Evolutionary conservation across 2,888 invertebrate species (phyloP).

Genomic region (Drosophila kambysellisi): DNA sequence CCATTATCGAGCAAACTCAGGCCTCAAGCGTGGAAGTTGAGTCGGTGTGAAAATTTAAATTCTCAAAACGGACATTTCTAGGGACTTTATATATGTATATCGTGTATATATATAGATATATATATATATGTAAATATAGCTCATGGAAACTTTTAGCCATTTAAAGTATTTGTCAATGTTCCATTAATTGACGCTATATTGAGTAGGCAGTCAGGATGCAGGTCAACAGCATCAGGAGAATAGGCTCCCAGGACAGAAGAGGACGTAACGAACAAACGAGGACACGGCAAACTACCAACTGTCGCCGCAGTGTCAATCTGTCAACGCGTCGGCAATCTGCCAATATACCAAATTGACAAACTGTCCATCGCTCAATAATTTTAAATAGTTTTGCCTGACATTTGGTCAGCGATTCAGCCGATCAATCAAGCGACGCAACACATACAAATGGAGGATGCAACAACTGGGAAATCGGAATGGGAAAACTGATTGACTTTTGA

Average conservation of each 20-base stretch:
- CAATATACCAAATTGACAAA: constrained; percentile 26
- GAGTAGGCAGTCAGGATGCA: constrained; percentile 21
- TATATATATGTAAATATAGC: not conserved
- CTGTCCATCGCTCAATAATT: constrained; percentile 29
- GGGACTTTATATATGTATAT: not conserved
- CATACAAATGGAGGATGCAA: constrained; percentile 36
- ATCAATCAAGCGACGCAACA: constrained; percentile 47
- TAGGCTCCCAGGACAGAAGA: not conserved
- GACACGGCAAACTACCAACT: constrained; percentile 18
- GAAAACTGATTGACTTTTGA: not conserved
- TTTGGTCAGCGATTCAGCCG: constrained; percentile 55
- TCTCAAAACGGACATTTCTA: not conserved
- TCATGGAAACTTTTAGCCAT: not conserved
- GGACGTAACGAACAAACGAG: not conserved
- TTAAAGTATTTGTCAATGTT: constrained; percentile 30
- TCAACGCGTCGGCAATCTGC: constrained; percentile 17
- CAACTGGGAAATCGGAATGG: not conserved
- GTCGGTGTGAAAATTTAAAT: not conserved
- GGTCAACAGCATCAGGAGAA: constrained; percentile 3
- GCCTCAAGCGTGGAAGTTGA: not conserved
- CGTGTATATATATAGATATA: not conserved
- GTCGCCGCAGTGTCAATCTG: constrained; percentile 36
- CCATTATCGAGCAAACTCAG: not conserved
- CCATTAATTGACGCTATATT: constrained; percentile 67
- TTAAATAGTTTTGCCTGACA: constrained; percentile 35